Percentiles rank a stretch among this genome's conserved stretches.
Conservation (phyloP, 1,140 invertebrate species). For the Lithobius niger region DNA sequence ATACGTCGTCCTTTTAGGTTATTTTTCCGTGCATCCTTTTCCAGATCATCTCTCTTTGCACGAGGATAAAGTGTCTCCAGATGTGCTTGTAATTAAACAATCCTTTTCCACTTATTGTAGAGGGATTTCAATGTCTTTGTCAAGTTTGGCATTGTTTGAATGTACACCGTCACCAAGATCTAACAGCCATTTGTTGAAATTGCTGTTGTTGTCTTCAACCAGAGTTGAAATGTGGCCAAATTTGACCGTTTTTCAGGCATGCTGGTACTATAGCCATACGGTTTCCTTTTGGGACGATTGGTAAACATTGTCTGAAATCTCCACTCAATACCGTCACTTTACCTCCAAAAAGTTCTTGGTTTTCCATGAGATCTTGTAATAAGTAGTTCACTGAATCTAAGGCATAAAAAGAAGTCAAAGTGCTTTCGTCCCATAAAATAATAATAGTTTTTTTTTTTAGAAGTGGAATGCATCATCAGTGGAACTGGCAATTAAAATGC, state of each 20-base stretch:
- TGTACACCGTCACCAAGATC: constrained; percentile 18
- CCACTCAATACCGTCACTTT: too few relatives aligned
- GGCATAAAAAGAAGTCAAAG: constrained; percentile 10
- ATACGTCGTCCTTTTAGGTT: too few relatives aligned
- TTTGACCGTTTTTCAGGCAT: too few relatives aligned
- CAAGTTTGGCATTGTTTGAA: not conserved
- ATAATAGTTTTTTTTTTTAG: not conserved
- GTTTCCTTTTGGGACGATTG: too few relatives aligned
- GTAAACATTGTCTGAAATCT: too few relatives aligned
- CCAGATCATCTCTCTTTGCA: too few relatives aligned
- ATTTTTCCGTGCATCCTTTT: too few relatives aligned
- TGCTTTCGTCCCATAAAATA: constrained; percentile 1
- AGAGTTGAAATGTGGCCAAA: constrained; percentile 19
- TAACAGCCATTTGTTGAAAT: constrained; percentile 16
- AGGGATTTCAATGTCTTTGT: not conserved
- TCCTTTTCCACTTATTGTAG: too few relatives aligned
- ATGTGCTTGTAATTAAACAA: too few relatives aligned
- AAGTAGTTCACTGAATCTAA: constrained; percentile 18
- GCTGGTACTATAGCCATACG: too few relatives aligned
- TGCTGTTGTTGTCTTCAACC: not conserved
- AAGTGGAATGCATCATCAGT: not conserved
- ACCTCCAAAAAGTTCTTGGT: constrained; percentile 21
- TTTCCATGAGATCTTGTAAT: constrained; percentile 10
- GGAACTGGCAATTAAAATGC: constrained; percentile 1
- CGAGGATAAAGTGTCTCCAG: too few relatives aligned